Evolutionary conservation across 2,113 vertebrate species (phyloP).

Genomic region (Brachyhypopomus occidentalis): DNA sequence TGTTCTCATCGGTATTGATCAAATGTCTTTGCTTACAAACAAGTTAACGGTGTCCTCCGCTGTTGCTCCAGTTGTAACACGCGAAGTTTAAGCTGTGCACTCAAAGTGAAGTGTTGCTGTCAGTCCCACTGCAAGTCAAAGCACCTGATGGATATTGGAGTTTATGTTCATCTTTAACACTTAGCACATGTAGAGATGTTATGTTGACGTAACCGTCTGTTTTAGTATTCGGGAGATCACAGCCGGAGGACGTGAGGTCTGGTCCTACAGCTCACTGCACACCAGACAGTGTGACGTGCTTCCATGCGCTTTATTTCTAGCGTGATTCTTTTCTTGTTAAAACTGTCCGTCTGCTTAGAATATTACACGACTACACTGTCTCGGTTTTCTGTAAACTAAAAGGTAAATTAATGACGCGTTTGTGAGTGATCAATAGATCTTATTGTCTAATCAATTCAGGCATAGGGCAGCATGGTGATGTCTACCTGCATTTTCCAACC

Average conservation of each 20-base stretch:
- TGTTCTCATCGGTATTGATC: too few species aligned
- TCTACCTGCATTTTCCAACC: not conserved
- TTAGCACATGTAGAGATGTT: conserved; percentile 61
- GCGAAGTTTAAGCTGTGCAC: too few species aligned
- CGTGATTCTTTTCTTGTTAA: not conserved
- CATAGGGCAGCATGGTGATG: not conserved
- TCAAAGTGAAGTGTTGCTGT: too few species aligned
- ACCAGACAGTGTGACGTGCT: conserved; percentile 66
- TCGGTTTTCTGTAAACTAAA: not conserved
- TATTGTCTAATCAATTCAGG: not conserved
- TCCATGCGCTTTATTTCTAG: conserved; percentile 48
- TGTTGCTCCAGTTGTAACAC: too few species aligned
- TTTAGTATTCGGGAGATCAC: conserved; percentile 68
- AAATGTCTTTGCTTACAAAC: too few species aligned
- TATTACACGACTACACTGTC: not conserved
- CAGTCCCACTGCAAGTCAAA: too few species aligned
- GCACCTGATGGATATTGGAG: conserved; percentile 7
- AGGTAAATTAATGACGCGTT: conserved; percentile 41
- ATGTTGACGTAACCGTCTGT: conserved; percentile 71
- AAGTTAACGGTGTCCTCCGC: too few species aligned
- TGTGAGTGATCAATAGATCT: conserved; percentile 24
- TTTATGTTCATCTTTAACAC: too few species aligned
- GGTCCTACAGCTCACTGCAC: conserved; percentile 49
- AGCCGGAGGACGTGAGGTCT: conserved; percentile 69
- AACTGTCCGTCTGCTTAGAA: too few species aligned